A percentile compares a stretch with the other conserved stretches of the same genome.
Evolutionary conservation across 2,888 invertebrate genomes (phyloP).

Genomic region (Trissolcus japonicus): DNA sequence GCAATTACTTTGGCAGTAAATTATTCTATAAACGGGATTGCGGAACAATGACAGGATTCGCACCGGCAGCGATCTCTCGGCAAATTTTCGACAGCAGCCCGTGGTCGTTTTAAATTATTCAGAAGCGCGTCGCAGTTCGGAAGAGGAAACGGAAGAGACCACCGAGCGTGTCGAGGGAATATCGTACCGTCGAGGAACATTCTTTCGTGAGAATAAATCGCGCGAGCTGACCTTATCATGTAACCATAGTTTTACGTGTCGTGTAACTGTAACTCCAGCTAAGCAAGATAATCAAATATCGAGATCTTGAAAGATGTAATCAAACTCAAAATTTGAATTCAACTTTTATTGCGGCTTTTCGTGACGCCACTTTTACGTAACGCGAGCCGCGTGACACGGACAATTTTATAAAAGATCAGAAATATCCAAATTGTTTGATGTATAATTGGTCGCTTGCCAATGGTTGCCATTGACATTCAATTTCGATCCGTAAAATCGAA

Average conservation of each 20-base stretch:
- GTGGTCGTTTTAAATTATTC: constrained; percentile 37
- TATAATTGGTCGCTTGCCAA: neutral
- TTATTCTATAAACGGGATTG: constrained; percentile 10
- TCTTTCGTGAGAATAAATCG: constrained; percentile 51
- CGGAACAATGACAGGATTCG: neutral
- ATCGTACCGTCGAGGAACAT: constrained; percentile 30
- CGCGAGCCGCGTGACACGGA: too few species aligned
- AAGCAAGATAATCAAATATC: constrained; percentile 12
- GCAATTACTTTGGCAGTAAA: constrained; percentile 22
- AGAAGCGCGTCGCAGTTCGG: constrained; percentile 43
- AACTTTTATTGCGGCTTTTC: too few species aligned
- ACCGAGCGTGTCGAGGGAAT: constrained; percentile 55
- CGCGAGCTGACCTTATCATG: constrained; percentile 32
- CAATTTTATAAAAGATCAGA: too few species aligned
- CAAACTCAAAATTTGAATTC: neutral
- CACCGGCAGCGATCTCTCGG: neutral
- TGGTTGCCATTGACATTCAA: neutral
- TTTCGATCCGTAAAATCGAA: neutral
- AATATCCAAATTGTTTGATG: too few species aligned
- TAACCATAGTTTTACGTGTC: constrained; percentile 25
- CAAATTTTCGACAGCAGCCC: constrained; percentile 13
- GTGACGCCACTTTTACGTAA: too few species aligned
- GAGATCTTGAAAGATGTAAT: constrained; percentile 2
- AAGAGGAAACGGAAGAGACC: constrained; percentile 62
- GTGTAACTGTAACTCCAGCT: constrained; percentile 30